phyloP scores from a whole-genome alignment of 2,888 invertebrate genomes.

The Rhimphoctona megacephalus region DNA sequence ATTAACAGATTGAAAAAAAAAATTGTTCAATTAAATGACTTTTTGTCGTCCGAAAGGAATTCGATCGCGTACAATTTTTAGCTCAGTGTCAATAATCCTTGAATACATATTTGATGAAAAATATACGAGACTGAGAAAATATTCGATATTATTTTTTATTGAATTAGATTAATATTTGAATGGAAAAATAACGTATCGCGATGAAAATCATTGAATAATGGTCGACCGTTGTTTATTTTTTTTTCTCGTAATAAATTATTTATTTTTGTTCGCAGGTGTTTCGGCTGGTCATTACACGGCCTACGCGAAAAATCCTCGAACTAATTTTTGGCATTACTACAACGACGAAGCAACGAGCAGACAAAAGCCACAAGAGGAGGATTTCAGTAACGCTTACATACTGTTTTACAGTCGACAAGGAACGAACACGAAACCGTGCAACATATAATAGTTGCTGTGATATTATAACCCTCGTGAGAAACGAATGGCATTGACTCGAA shows the following conservation, averaged over 20 bases:
- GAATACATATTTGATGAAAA: neutral
- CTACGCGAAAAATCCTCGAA: slow-evolving; percentile 87
- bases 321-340: slow-evolving; percentile 87
- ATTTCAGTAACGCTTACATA: slow-evolving; percentile 88
- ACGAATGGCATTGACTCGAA: slow-evolving; percentile 7
- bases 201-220: neutral
- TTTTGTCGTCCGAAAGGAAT: too few species aligned
- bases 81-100: too few species aligned
- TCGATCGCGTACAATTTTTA: too few species aligned
- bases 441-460: slow-evolving; percentile 77
- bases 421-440: slow-evolving; percentile 82
- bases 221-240: neutral
- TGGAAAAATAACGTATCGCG: neutral
- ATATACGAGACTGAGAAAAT: neutral
- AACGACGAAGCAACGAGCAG: slow-evolving; percentile 87
- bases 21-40: too few species aligned
- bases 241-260: neutral
- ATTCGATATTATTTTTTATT: neutral
- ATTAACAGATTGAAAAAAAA: too few species aligned
- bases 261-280: slow-evolving; percentile 83
- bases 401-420: slow-evolving; percentile 88
- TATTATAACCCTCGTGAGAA: neutral
- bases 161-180: neutral
- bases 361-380: slow-evolving; percentile 87
- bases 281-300: slow-evolving; percentile 88